These are phyloP conservation scores for Idris sp. DNA, from an alignment of 1,140 invertebrate genomes.

Conservation along the genomic window DNA sequence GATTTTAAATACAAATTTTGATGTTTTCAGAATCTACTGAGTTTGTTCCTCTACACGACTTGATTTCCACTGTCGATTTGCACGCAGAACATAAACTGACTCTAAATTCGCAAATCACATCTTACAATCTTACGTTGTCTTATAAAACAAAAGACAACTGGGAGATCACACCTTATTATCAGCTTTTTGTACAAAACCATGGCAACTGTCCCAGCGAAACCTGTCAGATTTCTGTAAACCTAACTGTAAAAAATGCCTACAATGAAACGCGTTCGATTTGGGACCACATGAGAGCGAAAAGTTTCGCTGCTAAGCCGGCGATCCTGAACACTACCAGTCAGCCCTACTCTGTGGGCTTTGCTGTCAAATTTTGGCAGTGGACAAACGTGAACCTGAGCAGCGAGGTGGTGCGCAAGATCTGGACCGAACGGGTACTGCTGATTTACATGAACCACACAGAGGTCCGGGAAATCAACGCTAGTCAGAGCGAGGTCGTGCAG, in stretches of 20 bases:
- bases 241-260: constrained; percentile 80
- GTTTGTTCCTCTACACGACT: constrained; percentile 56
- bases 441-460: constrained; percentile 86
- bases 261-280: constrained; percentile 78
- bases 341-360: constrained; percentile 83
- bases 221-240: constrained; percentile 81
- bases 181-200: constrained; percentile 81
- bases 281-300: constrained; percentile 80
- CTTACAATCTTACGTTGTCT: constrained; percentile 34
- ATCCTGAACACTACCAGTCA: constrained; percentile 77
- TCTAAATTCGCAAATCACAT: constrained; percentile 8
- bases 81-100: constrained; percentile 46
- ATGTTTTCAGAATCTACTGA: constrained; percentile 61
- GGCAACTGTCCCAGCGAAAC: constrained; percentile 81
- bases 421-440: constrained; percentile 86
- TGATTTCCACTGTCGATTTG: constrained; percentile 62
- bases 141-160: constrained; percentile 58
- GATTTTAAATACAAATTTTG: constrained; percentile 2
- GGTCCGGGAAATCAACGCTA: constrained; percentile 85
- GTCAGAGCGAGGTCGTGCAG: constrained; percentile 85
- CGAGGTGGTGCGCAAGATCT: constrained; percentile 74
- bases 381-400: constrained; percentile 63
- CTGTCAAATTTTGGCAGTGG: constrained; percentile 90
- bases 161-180: constrained; percentile 67
- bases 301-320: constrained; percentile 83